Evolutionary conservation across 2,888 invertebrate species (phyloP), one percentile per base, ranked within the genome.

Genomic region (Arge pagana): DNA sequence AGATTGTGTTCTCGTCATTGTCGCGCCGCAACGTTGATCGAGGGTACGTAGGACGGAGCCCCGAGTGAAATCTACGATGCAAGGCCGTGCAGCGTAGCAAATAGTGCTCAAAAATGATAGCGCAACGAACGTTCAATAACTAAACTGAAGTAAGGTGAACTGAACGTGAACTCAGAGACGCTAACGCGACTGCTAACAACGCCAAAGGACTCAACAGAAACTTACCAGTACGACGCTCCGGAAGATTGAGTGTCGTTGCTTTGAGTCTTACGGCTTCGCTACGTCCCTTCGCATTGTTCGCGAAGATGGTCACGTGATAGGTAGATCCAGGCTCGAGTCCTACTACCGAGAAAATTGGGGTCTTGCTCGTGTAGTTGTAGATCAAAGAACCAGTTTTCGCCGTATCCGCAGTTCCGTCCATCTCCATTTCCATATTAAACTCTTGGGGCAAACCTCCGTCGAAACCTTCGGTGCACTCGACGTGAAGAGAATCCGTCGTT

Each of bases 381-480:
- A 83, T 80, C 56, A 82, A 71, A 57, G 77, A 78, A 61, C 81
- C 79, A 42, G 79, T 77, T 60, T 79, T 77, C 52, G 78, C 71
- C 65, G 82, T 80, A 76, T 82, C 83, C 10, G 61, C 55, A 15
- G 49, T 52, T 4, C 58, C 40, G 45, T 71, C 71, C n/a, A 68
- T 62, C 55, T 77, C 77, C 55, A 89, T 84, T 76, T 89, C 87
- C 79, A 89, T 84, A 60, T 86, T 82, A 76, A 88, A 89, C 71
- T 83, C 83, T 75, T 89, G 89, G 55, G 83, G 82, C 53, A 89
- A 78, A 35, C 89, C 89, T 11, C 89, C 89, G 72, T 89, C 86
- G 76, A 88, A 89, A 52, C 89, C 89, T 68, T 87, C 87, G 18
- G 82, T 76, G 74, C 89, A 90, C 72, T 87, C 87, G 58, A 88